A percentile compares a stretch with the other conserved stretches of the same genome.
These are phyloP conservation scores for Sclerodermus sp. DNA, from an alignment of 2,888 invertebrate species.

Conservation along the genomic window DNA sequence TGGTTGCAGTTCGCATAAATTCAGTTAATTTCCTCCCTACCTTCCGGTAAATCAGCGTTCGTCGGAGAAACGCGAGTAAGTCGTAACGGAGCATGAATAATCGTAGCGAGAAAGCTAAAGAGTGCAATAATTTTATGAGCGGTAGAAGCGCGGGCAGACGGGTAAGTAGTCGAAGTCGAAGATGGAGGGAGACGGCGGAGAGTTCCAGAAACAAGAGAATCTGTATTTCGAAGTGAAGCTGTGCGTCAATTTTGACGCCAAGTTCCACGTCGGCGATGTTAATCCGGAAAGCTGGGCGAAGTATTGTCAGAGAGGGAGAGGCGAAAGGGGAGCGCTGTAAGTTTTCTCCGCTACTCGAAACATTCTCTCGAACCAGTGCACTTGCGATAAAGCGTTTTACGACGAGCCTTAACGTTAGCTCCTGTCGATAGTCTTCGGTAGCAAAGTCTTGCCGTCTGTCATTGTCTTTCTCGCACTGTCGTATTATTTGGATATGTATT, in stretches of 20 bases:
- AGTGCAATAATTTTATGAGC: no score
- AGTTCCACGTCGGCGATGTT: conserved; percentile 15
- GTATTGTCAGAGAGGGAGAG: background rate
- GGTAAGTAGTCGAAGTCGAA: background rate
- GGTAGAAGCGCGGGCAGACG: no score
- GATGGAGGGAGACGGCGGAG: background rate
- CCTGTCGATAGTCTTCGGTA: background rate
- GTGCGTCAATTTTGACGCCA: conserved; percentile 29
- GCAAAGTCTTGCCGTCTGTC: no score
- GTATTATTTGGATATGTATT: no score
- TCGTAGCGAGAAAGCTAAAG: no score
- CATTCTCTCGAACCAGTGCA: background rate
- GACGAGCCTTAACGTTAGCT: conserved; percentile 2
- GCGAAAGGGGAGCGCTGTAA: background rate
- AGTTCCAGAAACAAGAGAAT: conserved; percentile 29
- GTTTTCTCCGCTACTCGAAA: background rate
- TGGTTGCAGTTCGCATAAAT: no score
- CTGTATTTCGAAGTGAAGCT: conserved; percentile 23
- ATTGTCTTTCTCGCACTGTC: no score
- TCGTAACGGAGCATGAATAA: no score
- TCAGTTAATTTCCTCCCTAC: no score
- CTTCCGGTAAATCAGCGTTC: no score
- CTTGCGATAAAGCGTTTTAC: conserved; percentile 11
- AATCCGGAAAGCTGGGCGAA: conserved; percentile 7
- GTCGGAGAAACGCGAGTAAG: no score